These are phyloP conservation scores for Enteromius treurensis DNA, from an alignment of 2,797 vertebrate species.

Conservation along the genomic window DNA sequence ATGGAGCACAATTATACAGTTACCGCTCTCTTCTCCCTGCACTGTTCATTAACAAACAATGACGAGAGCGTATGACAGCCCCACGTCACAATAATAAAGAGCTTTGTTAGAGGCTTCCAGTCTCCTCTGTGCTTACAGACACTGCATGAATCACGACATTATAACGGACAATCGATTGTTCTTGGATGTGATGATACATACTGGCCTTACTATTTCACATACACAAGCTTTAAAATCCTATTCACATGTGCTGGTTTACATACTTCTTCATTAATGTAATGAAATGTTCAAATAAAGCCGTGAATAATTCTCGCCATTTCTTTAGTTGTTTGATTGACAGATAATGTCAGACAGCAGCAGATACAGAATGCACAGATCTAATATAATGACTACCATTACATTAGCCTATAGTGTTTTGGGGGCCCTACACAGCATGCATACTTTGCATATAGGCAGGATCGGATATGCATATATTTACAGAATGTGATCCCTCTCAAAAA, in stretches of 20 bases:
- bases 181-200: slow-evolving; percentile 23
- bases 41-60: slow-evolving; percentile 33
- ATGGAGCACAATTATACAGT: slow-evolving; percentile 38
- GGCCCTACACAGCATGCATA: neutral
- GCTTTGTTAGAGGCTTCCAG: slow-evolving; percentile 38
- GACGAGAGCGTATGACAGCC: slow-evolving; percentile 24
- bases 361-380: no score
- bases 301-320: no score
- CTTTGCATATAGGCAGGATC: neutral
- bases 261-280: neutral
- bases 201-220: slow-evolving; percentile 26
- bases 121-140: neutral
- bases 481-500: neutral
- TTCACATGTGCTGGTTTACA: neutral
- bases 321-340: no score
- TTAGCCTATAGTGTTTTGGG: neutral
- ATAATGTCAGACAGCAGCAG: no score
- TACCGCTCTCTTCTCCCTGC: slow-evolving; percentile 21
- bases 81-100: slow-evolving; percentile 29
- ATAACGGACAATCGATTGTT: slow-evolving; percentile 39
- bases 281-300: neutral
- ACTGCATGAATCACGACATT: slow-evolving; percentile 17
- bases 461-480: neutral
- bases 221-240: slow-evolving; percentile 28
- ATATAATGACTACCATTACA: no score